These are phyloP conservation scores for Coranthus polyacanthus DNA, from an alignment of 2,797 vertebrate genomes.

Conservation along the genomic window DNA sequence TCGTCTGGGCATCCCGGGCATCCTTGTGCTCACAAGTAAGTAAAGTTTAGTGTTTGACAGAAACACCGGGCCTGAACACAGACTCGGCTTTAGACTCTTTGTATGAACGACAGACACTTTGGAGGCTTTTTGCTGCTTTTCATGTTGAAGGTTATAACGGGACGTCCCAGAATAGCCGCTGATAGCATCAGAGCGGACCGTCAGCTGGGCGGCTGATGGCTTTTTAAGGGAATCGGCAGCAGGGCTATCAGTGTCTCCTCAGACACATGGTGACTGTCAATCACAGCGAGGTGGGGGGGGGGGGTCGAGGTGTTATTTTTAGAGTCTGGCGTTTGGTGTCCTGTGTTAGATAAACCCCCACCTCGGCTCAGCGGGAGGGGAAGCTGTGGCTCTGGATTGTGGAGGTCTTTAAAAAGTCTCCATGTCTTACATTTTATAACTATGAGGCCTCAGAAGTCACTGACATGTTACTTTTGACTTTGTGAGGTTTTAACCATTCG, in stretches of 20 bases:
- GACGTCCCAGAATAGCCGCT: slow-evolving; percentile 91
- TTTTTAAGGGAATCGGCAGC: slow-evolving; percentile 99
- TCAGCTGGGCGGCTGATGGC: slow-evolving; percentile 89
- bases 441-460: no score
- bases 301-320: slow-evolving; percentile 59
- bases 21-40: slow-evolving; percentile 93
- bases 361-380: background rate
- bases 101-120: no score
- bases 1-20: slow-evolving; percentile 90
- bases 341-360: slow-evolving; percentile 29
- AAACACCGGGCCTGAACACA: no score
- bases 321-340: slow-evolving; percentile 49
- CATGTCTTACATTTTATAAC: no score
- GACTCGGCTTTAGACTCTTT: no score
- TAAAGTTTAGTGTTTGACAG: slow-evolving; percentile 16
- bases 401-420: no score
- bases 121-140: slow-evolving; percentile 24
- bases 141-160: slow-evolving; percentile 56
- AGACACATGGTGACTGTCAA: slow-evolving; percentile 96
- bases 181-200: slow-evolving; percentile 89
- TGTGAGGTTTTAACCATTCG: no score
- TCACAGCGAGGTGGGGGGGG: slow-evolving; percentile 70
- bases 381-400: no score
- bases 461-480: no score
- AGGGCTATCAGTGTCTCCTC: slow-evolving; percentile 89